These are phyloP conservation scores for Phalera bucephala DNA, from an alignment of 2,888 invertebrate species.

Conservation along the genomic window DNA sequence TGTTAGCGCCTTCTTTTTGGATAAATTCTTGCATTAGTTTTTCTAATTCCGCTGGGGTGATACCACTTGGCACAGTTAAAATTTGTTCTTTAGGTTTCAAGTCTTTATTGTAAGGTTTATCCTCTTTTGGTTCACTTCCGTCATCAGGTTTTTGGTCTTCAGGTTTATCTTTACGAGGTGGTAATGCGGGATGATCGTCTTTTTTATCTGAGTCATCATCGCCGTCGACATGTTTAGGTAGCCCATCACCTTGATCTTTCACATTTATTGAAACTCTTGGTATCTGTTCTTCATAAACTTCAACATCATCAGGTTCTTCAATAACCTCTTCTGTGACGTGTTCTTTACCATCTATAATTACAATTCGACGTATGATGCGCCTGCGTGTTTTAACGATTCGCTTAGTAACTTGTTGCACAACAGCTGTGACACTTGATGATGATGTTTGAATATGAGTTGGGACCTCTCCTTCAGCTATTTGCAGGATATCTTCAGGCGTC, in stretches of 20 bases:
- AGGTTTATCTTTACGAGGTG: conserved; percentile 28
- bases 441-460: conserved; percentile 81
- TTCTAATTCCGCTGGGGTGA: conserved; percentile 33
- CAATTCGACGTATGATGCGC: conserved; percentile 89
- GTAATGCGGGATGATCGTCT: conserved; percentile 37
- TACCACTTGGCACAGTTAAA: conserved; percentile 16
- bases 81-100: conserved; percentile 17
- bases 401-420: conserved; percentile 91
- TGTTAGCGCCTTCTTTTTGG: conserved; percentile 44
- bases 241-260: conserved; percentile 78
- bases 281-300: conserved; percentile 87
- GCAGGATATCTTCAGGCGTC: conserved; percentile 74
- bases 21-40: conserved; percentile 51
- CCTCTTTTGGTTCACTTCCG: conserved; percentile 14
- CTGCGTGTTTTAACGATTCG: conserved; percentile 89
- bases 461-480: conserved; percentile 63
- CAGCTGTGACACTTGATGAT: conserved; percentile 89
- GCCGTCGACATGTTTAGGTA: conserved; percentile 49
- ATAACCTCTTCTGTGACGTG: conserved; percentile 91
- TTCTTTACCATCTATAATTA: conserved; percentile 92
- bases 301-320: conserved; percentile 92
- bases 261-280: conserved; percentile 88
- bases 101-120: conserved; percentile 21
- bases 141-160: conserved; percentile 22
- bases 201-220: conserved; percentile 51